phyloP scores from a whole-genome alignment of 2,797 vertebrate species.

The Sebastolobus altivelis region DNA sequence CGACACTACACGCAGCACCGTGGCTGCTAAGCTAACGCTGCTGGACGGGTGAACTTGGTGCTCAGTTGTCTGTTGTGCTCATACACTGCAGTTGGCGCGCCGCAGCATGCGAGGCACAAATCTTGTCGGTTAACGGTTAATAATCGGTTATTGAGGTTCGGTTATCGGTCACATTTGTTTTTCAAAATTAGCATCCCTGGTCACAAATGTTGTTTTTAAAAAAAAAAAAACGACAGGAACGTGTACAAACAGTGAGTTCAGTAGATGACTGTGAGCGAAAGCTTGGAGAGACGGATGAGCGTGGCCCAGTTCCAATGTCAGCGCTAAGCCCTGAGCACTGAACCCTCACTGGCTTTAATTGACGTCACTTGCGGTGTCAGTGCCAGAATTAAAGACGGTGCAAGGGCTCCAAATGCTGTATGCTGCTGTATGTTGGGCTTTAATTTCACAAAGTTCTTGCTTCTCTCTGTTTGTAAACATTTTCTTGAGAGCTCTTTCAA shows the following conservation, averaged over 20 bases:
- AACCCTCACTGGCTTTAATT: constrained; percentile 21
- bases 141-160: too few relatives aligned
- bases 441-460: neutral
- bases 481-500: neutral
- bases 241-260: neutral
- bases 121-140: too few relatives aligned
- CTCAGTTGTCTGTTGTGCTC: too few relatives aligned
- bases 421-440: neutral
- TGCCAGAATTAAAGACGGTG: constrained; percentile 5
- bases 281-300: constrained; percentile 7
- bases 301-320: constrained; percentile 19
- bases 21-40: too few relatives aligned
- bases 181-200: too few relatives aligned
- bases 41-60: too few relatives aligned
- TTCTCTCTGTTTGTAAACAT: neutral
- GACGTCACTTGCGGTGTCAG: constrained; percentile 20
- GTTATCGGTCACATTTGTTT: too few relatives aligned
- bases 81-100: too few relatives aligned
- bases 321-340: constrained; percentile 8
- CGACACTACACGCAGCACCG: too few relatives aligned
- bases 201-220: too few relatives aligned
- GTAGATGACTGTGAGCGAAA: neutral
- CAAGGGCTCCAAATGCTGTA: neutral
- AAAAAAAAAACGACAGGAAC: neutral
- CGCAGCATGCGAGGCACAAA: too few relatives aligned